phyloP scores from a whole-genome alignment of 2,797 vertebrate species.

The Gymnothorax reevesii region DNA sequence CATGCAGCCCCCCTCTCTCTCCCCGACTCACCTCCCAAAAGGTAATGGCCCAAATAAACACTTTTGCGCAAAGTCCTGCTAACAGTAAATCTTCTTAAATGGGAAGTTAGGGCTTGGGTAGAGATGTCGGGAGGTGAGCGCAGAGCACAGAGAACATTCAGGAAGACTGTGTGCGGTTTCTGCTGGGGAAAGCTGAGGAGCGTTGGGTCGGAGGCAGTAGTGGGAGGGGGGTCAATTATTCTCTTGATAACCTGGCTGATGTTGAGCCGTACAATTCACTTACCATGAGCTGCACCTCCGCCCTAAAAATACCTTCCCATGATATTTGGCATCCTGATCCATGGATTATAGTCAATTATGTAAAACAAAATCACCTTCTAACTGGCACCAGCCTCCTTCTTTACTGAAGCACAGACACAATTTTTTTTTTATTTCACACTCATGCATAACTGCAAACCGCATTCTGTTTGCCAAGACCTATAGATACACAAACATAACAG shows the following conservation, averaged over 20 bases:
- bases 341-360: slow-evolving; percentile 31
- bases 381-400: slow-evolving; percentile 26
- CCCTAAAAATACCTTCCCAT: background rate
- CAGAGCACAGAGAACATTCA: background rate
- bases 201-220: background rate
- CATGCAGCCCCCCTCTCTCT: background rate
- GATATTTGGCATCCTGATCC: slow-evolving; percentile 24
- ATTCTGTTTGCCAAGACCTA: background rate
- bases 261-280: slow-evolving; percentile 23
- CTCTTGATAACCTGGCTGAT: background rate
- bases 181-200: background rate
- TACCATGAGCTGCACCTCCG: background rate
- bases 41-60: slow-evolving; percentile 22
- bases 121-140: background rate
- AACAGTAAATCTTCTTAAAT: slow-evolving; percentile 29
- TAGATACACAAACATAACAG: background rate
- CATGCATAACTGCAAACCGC: background rate
- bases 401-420: slow-evolving; percentile 10
- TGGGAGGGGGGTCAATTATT: background rate
- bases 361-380: slow-evolving; percentile 35
- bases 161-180: background rate
- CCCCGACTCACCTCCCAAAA: background rate
- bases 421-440: background rate
- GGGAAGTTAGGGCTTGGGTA: background rate
- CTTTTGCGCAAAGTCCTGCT: slow-evolving; percentile 12